Evolutionary conservation across 2,888 invertebrate genomes (phyloP).

Genomic region (Sialis lutaria): DNA sequence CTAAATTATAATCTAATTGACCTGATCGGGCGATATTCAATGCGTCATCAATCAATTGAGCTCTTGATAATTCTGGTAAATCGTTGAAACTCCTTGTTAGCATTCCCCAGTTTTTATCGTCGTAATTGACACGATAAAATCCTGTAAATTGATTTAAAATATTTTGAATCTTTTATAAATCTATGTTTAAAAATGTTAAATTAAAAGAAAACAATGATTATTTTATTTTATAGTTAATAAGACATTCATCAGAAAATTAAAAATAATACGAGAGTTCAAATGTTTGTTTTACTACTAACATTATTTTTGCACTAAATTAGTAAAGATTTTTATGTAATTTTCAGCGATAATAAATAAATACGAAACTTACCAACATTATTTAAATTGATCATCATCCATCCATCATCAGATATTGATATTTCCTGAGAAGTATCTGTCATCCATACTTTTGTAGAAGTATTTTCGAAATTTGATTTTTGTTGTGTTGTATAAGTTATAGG

Average conservation of each 20-base stretch:
- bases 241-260: too few relatives aligned
- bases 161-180: slow-evolving; percentile 19
- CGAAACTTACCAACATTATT: slow-evolving; percentile 36
- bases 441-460: slow-evolving; percentile 29
- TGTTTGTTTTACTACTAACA: too few relatives aligned
- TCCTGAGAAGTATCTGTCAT: slow-evolving; percentile 25
- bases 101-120: slow-evolving; percentile 37
- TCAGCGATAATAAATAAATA: too few relatives aligned
- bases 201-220: not conserved
- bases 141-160: slow-evolving; percentile 24
- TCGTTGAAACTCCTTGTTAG: slow-evolving; percentile 32
- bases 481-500: slow-evolving; percentile 29
- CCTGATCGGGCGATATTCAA: slow-evolving; percentile 38
- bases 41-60: slow-evolving; percentile 53
- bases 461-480: slow-evolving; percentile 17
- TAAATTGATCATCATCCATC: slow-evolving; percentile 47
- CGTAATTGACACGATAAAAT: slow-evolving; percentile 50
- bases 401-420: slow-evolving; percentile 19
- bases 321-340: too few relatives aligned
- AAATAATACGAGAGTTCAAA: too few relatives aligned
- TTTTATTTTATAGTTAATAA: too few relatives aligned
- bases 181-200: slow-evolving; percentile 1
- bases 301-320: too few relatives aligned
- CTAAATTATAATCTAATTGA: slow-evolving; percentile 35
- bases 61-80: slow-evolving; percentile 40